These are phyloP conservation scores for Pelmatolapia mariae DNA, from an alignment of 2,113 vertebrate genomes.

Conservation along the genomic window DNA sequence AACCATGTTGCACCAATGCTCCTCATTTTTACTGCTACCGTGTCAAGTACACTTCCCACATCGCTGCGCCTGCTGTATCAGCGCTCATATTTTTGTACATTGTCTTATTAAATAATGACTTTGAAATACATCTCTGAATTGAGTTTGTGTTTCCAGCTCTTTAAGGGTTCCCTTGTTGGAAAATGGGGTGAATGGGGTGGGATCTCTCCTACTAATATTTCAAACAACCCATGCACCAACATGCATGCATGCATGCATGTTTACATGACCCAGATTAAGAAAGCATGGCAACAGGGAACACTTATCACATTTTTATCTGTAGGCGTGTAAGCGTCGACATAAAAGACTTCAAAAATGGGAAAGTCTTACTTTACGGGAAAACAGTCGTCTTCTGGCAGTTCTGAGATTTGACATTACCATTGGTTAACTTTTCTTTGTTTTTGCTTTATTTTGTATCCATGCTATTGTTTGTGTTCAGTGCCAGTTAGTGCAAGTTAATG, in stretches of 20 bases:
- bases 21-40: not conserved
- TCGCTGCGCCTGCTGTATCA: conserved; percentile 40
- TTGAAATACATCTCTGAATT: conserved; percentile 39
- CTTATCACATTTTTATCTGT: not conserved
- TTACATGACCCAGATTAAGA: not conserved
- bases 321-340: not conserved
- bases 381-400: not conserved
- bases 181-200: not conserved
- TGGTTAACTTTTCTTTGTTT: not conserved
- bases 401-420: not conserved
- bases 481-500: not conserved
- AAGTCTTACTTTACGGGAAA: not conserved
- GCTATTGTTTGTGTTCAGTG: not conserved
- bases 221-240: not conserved
- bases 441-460: not conserved
- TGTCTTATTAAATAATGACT: conserved; percentile 71
- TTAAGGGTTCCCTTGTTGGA: not conserved
- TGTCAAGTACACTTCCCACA: not conserved
- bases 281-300: not conserved
- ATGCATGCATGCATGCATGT: not conserved
- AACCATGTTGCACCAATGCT: not conserved
- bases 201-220: not conserved
- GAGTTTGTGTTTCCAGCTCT: not conserved
- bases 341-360: not conserved
- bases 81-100: conserved; percentile 70